Percentiles rank a stretch among this genome's conserved stretches.
These are phyloP conservation scores for Anguilla obscura DNA, from an alignment of 2,797 vertebrate genomes.

Conservation along the genomic window DNA sequence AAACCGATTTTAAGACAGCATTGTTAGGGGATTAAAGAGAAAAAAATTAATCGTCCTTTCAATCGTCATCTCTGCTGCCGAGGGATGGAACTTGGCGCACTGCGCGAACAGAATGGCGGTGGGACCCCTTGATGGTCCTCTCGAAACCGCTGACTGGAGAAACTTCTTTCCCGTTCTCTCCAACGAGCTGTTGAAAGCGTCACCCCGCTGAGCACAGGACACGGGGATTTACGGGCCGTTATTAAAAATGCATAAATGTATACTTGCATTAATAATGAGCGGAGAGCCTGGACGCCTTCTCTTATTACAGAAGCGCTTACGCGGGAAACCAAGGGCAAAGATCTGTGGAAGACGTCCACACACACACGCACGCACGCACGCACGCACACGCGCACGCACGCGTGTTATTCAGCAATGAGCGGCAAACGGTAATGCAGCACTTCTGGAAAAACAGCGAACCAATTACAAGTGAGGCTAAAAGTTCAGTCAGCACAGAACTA, in stretches of 20 bases:
- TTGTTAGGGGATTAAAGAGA: background rate
- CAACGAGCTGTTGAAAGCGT: background rate
- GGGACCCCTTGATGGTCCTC: background rate
- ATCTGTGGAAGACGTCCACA: background rate
- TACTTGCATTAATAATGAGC: background rate
- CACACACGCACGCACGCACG: too few species aligned
- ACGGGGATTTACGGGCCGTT: background rate
- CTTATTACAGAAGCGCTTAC: background rate
- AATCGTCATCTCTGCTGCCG: background rate
- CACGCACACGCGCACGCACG: too few species aligned
- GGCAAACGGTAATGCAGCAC: background rate
- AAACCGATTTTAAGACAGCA: too few species aligned
- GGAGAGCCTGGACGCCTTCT: too few species aligned
- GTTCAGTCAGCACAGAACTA: background rate
- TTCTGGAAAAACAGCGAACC: background rate
- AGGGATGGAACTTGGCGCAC: background rate
- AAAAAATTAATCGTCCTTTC: background rate
- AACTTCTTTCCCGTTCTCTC: background rate
- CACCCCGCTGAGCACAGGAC: background rate
- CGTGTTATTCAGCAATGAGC: background rate
- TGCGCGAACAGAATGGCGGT: background rate
- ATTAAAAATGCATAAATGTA: constrained; percentile 10
- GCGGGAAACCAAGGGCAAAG: background rate
- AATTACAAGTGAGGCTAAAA: background rate
- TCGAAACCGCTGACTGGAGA: background rate